phyloP scores from a whole-genome alignment of 2,888 invertebrate species.

The Amblyteles armatorius region DNA sequence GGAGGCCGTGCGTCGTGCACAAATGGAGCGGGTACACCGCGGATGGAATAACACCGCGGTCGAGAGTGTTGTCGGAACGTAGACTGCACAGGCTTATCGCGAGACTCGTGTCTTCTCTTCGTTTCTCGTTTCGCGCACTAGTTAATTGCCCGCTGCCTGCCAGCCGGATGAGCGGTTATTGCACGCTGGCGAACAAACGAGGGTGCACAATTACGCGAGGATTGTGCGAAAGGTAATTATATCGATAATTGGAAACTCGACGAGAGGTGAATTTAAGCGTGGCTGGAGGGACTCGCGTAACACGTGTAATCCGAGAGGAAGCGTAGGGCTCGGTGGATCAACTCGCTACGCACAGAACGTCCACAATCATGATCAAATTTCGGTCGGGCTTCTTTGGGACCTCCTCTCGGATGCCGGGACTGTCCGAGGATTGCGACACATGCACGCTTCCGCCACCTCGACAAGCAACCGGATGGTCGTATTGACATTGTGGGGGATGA shows the following conservation, averaged over 20 bases:
- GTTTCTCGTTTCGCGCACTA: background rate
- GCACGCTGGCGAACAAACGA: conserved; percentile 19
- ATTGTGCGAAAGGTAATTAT: conserved; percentile 23
- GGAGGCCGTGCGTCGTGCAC: background rate
- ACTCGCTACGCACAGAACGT: background rate
- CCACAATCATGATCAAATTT: background rate
- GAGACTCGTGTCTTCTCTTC: background rate
- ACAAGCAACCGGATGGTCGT: background rate
- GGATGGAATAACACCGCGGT: background rate
- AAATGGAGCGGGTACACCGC: background rate
- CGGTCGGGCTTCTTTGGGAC: background rate
- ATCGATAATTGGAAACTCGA: conserved; percentile 14
- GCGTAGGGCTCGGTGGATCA: background rate
- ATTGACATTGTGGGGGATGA: no score
- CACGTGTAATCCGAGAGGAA: background rate
- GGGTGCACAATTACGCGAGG: conserved; percentile 36
- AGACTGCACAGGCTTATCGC: background rate
- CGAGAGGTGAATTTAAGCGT: conserved; percentile 1
- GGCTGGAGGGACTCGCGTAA: background rate
- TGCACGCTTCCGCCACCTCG: background rate
- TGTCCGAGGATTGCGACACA: background rate
- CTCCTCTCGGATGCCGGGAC: background rate
- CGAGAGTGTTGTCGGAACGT: background rate
- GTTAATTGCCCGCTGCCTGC: background rate
- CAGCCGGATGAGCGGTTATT: conserved; percentile 1